phyloP scores from a whole-genome alignment of 2,113 vertebrate species.

The Neopipo cinnamomea region DNA sequence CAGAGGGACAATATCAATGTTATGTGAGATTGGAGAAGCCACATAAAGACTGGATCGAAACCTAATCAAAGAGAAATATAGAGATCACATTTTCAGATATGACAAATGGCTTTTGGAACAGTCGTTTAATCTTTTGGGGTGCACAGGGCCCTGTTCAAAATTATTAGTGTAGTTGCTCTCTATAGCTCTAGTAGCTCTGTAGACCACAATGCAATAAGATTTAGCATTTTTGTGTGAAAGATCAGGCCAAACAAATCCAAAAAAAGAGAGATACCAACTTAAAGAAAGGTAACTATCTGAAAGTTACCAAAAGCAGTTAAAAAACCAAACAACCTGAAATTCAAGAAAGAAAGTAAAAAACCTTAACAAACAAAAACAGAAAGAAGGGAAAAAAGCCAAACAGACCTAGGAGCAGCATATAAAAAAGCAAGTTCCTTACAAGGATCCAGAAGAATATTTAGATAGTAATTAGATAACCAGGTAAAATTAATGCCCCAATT shows the following conservation, averaged over 20 bases:
- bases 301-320: neutral
- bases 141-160: neutral
- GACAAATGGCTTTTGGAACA: neutral
- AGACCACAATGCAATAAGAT: neutral
- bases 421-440: neutral
- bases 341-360: neutral
- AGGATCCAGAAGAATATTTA: neutral
- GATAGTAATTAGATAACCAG: neutral
- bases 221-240: neutral
- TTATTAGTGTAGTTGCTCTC: neutral
- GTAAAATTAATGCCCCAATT: neutral
- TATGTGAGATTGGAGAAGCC: neutral
- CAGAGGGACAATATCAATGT: neutral
- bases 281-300: neutral
- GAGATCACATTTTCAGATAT: neutral
- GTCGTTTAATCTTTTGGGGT: neutral
- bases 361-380: neutral
- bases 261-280: neutral
- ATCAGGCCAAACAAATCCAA: neutral
- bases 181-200: neutral
- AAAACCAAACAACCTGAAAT: neutral
- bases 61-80: neutral
- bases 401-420: neutral
- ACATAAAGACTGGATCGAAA: neutral
- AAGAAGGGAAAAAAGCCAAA: neutral